Conservation (phyloP, 2,888 invertebrate genomes). For the Rotaria sp. region DNA sequence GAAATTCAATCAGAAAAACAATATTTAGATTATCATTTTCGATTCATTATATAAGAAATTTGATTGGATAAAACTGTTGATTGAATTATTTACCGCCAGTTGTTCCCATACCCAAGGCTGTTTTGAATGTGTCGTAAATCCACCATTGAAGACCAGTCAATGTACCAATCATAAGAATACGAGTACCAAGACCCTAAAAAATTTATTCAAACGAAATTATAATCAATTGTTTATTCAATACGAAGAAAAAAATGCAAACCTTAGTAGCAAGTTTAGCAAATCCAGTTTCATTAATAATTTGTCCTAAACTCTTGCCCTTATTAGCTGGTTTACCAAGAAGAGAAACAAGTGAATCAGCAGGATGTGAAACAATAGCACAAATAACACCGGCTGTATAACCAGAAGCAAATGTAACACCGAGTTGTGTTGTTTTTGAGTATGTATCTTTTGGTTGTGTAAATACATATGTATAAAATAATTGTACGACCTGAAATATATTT, state of each 20-base stretch:
- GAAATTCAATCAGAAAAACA: background rate
- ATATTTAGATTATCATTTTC: background rate
- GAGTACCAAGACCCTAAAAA: background rate
- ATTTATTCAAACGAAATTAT: background rate
- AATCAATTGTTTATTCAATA: too few species aligned
- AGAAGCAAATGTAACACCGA: slow-evolving; percentile 21
- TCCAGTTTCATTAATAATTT: slow-evolving; percentile 20
- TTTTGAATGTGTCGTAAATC: slow-evolving; percentile 22
- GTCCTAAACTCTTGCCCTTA: slow-evolving; percentile 27
- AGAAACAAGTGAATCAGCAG: slow-evolving; percentile 12
- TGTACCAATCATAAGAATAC: slow-evolving; percentile 26
- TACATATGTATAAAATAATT: background rate
- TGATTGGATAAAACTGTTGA: background rate
- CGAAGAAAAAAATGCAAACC: background rate
- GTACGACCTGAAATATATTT: background rate
- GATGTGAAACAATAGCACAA: slow-evolving; percentile 23
- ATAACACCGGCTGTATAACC: slow-evolving; percentile 27
- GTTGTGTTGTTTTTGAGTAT: slow-evolving; percentile 10
- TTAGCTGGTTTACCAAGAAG: slow-evolving; percentile 24
- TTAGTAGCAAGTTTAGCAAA: slow-evolving; percentile 18
- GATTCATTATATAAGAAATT: background rate
- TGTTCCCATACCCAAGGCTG: slow-evolving; percentile 5
- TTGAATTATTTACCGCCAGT: background rate
- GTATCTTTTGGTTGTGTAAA: slow-evolving; percentile 22
- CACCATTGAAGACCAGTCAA: slow-evolving; percentile 28